These are phyloP conservation scores for Danio rerio DNA, from an alignment of 2,113 vertebrate genomes.

Conservation along the genomic window DNA sequence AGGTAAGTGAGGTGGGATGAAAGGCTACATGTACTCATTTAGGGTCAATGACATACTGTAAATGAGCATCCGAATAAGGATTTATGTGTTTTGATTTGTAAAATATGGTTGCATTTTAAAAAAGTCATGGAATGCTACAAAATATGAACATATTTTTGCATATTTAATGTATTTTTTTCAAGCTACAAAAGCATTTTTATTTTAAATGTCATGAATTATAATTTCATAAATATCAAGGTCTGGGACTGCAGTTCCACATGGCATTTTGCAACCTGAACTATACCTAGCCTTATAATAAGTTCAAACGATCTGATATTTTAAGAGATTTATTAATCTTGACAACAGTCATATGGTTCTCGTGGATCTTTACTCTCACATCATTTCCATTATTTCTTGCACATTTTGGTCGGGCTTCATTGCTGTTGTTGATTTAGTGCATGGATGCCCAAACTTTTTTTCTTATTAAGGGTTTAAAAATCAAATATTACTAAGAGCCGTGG, in stretches of 20 bases:
- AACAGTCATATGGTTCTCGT: background rate
- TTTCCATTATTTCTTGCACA: background rate
- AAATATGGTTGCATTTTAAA: too few relatives aligned
- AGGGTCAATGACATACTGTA: background rate
- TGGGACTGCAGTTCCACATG: background rate
- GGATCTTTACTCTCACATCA: background rate
- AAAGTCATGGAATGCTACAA: background rate
- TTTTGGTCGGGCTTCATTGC: background rate
- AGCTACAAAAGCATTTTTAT: background rate
- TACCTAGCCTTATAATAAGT: background rate
- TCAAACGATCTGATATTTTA: background rate
- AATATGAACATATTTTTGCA: background rate
- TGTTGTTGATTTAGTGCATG: background rate
- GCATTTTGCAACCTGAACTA: slow-evolving; percentile 18
- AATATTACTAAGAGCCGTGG: too few relatives aligned
- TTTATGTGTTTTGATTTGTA: too few relatives aligned
- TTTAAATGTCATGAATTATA: background rate
- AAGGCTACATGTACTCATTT: background rate
- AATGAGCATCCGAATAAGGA: too few relatives aligned
- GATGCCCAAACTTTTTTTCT: too few relatives aligned
- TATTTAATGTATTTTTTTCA: background rate
- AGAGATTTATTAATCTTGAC: background rate
- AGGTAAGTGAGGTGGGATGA: slow-evolving; percentile 9
- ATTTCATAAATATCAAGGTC: slow-evolving; percentile 8
- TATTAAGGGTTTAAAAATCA: too few relatives aligned